Evolutionary conservation across 2,113 vertebrate genomes (phyloP).

Genomic region (Calyptommatus sinebrachiatus): DNA sequence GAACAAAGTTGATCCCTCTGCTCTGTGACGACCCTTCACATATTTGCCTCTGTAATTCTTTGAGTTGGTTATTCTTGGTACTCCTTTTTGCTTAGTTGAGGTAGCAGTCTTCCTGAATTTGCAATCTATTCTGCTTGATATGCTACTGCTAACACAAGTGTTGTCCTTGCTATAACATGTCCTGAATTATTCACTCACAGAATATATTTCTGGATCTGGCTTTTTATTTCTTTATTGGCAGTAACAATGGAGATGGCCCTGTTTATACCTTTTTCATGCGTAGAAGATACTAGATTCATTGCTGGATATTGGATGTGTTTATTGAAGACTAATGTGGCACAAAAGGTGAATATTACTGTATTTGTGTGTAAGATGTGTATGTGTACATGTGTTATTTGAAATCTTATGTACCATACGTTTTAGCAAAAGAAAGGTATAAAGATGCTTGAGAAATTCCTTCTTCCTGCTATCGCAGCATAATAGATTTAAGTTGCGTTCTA

Average conservation of each 20-base stretch:
- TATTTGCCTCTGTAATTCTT: too few relatives aligned
- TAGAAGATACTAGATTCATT: not conserved
- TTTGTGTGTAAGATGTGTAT: conserved; percentile 36
- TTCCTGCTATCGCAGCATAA: conserved; percentile 55
- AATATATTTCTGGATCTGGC: conserved; percentile 8
- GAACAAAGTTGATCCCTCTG: too few relatives aligned
- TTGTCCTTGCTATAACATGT: not conserved
- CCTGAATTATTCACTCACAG: conserved; percentile 6
- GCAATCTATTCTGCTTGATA: not conserved
- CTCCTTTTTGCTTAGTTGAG: too few relatives aligned
- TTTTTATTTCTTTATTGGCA: not conserved
- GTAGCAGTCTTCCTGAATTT: too few relatives aligned
- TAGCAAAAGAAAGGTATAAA: conserved; percentile 64
- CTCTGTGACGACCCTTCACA: too few relatives aligned
- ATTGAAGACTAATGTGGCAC: conserved; percentile 22
- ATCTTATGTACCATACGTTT: conserved; percentile 63
- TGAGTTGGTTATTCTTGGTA: too few relatives aligned
- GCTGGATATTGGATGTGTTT: not conserved
- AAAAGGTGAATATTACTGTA: not conserved
- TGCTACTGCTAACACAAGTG: not conserved
- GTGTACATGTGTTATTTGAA: conserved; percentile 36
- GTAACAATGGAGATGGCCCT: not conserved
- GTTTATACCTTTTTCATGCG: conserved; percentile 1
- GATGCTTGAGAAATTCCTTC: conserved; percentile 54
- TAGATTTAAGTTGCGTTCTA: conserved; percentile 62